Evolutionary conservation across 2,113 vertebrate species (phyloP).

Genomic region (Atherinomorus stipes): DNA sequence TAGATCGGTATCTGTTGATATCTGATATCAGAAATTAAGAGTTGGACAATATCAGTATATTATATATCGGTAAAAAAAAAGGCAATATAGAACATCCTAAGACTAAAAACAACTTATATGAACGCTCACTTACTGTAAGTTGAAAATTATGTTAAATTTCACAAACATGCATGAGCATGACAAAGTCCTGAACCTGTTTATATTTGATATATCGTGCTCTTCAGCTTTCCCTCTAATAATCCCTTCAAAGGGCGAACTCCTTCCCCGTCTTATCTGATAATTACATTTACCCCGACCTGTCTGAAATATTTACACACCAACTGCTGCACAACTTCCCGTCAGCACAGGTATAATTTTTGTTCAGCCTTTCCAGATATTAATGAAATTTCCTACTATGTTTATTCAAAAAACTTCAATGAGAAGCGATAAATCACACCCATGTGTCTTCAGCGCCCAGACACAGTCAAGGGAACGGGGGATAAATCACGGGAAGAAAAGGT

Average conservation of each 20-base stretch:
- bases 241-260: not conserved
- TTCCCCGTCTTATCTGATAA: constrained; percentile 3
- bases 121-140: no score
- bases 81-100: no score
- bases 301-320: constrained; percentile 55
- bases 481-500: constrained; percentile 77
- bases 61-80: no score
- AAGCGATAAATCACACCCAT: constrained; percentile 59
- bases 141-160: no score
- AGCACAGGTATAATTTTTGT: constrained; percentile 45
- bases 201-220: no score
- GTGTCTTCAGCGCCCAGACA: constrained; percentile 49
- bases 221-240: no score
- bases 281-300: constrained; percentile 48
- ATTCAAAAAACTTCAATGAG: constrained; percentile 61
- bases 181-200: no score
- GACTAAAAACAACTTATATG: no score
- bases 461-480: constrained; percentile 79
- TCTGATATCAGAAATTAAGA: no score
- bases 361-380: constrained; percentile 55
- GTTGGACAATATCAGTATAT: no score
- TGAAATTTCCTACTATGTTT: constrained; percentile 67
- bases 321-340: constrained; percentile 38
- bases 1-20: no score
- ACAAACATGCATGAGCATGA: no score